Conservation (phyloP, 2,113 vertebrate species). For the Leiothrix lutea region DNA sequence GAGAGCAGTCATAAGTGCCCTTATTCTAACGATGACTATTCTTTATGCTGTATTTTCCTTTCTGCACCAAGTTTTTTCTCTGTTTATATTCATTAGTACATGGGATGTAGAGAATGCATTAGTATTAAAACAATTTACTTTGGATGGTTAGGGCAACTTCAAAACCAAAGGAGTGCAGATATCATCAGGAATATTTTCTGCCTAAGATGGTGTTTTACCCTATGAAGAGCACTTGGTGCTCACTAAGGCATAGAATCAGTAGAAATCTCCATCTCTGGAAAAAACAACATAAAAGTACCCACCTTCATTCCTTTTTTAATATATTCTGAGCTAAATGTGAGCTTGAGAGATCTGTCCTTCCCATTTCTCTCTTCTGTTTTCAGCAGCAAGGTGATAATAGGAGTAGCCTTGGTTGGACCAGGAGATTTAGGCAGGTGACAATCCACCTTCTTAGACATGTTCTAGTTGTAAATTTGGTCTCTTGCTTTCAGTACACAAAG, state of each 20-base stretch:
- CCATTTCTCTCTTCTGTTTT: neutral
- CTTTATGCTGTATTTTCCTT: neutral
- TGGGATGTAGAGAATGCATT: neutral
- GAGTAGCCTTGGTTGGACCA: neutral
- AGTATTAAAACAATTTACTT: neutral
- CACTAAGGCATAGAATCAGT: neutral
- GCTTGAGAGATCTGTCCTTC: neutral
- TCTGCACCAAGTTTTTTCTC: neutral
- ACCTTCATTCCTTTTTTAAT: neutral
- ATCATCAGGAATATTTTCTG: neutral
- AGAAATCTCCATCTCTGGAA: neutral
- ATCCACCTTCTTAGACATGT: neutral
- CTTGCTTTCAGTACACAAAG: neutral
- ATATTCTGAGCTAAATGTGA: neutral
- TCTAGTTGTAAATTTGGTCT: neutral
- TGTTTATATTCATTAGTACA: neutral
- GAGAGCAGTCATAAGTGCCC: neutral
- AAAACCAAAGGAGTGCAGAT: neutral
- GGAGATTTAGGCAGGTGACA: neutral
- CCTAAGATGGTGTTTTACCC: neutral
- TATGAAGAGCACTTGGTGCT: neutral
- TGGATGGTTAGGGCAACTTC: neutral
- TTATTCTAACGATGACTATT: neutral
- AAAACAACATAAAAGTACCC: neutral
- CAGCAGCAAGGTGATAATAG: neutral